phyloP scores from a whole-genome alignment of 2,888 invertebrate genomes.

The Macaria liturata region DNA sequence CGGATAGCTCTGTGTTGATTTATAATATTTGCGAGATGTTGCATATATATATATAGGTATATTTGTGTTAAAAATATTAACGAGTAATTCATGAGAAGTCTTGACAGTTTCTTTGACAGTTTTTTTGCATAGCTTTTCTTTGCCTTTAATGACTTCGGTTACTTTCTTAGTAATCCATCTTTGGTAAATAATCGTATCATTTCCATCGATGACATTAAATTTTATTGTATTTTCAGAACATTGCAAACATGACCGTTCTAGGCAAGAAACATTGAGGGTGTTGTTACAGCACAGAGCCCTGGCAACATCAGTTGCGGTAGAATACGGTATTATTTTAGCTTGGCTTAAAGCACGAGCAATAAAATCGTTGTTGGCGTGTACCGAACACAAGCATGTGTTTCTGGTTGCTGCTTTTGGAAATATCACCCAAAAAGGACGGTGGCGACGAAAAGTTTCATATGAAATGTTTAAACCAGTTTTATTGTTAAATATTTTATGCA shows the following conservation, averaged over 20 bases:
- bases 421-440: constrained; percentile 29
- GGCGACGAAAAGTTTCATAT: constrained; percentile 26
- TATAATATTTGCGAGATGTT: constrained; percentile 25
- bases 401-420: constrained; percentile 21
- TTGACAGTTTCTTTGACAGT: constrained; percentile 30
- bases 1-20: constrained; percentile 26
- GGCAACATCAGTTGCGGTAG: constrained; percentile 14
- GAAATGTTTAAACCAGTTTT: constrained; percentile 18
- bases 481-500: constrained; percentile 21
- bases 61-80: constrained; percentile 19
- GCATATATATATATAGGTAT: constrained; percentile 23
- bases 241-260: constrained; percentile 18
- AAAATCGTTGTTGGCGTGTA: constrained; percentile 20
- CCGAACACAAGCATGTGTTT: constrained; percentile 26
- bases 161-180: constrained; percentile 27
- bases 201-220: constrained; percentile 4
- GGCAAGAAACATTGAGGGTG: constrained; percentile 17
- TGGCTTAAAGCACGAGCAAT: constrained; percentile 9
- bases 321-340: constrained; percentile 13
- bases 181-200: constrained; percentile 21
- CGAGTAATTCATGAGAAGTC: constrained; percentile 18
- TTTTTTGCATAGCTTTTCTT: constrained; percentile 26
- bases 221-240: constrained; percentile 19
- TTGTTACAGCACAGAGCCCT: constrained; percentile 22
- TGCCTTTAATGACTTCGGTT: constrained; percentile 16